These are phyloP conservation scores for Scrobipalpa costella DNA, from an alignment of 2,888 invertebrate genomes.

Conservation along the genomic window DNA sequence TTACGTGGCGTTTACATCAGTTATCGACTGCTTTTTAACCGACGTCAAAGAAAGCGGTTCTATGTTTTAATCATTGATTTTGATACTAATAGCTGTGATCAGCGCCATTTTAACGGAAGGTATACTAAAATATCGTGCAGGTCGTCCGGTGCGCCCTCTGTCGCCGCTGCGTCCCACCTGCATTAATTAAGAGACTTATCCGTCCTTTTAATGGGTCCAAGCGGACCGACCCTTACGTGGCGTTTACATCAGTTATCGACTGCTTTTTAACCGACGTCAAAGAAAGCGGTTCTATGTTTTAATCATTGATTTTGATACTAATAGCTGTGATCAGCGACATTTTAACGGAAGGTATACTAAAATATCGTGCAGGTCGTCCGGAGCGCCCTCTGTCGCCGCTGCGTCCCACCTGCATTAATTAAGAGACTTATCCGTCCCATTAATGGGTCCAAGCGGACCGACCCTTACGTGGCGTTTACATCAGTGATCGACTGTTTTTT, in stretches of 20 bases:
- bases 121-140: constrained; percentile 1
- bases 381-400: constrained; percentile 42
- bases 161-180: constrained; percentile 48
- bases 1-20: constrained; percentile 14
- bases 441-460: constrained; percentile 41
- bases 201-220: constrained; percentile 50
- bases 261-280: too few species aligned
- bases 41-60: too few species aligned
- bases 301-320: background rate
- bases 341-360: constrained; percentile 42
- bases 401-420: constrained; percentile 59
- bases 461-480: constrained; percentile 20
- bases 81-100: background rate
- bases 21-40: background rate
- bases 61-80: background rate
- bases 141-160: constrained; percentile 40
- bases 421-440: constrained; percentile 59
- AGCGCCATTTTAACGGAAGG: background rate
- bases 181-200: constrained; percentile 63
- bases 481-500: background rate
- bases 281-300: too few species aligned
- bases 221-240: constrained; percentile 25
- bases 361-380: constrained; percentile 29
- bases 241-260: background rate
- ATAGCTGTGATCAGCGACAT: constrained; percentile 32